Evolutionary conservation across 2,113 vertebrate genomes (phyloP).

Genomic region (Grammatotria lemairii): DNA sequence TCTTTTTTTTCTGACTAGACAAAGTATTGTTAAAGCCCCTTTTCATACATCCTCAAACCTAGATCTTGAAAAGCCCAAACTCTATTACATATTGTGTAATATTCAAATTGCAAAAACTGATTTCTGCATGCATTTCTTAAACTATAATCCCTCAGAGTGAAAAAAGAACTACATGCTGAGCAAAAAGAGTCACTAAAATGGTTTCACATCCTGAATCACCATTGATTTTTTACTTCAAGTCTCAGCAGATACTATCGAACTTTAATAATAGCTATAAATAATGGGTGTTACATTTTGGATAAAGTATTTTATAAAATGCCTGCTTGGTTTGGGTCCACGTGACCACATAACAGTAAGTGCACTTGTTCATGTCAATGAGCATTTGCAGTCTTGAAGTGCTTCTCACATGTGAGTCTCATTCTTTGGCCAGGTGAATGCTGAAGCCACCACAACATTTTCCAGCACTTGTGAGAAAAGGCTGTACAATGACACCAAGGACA

Average conservation of each 20-base stretch:
- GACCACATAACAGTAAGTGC: background rate
- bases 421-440: conserved; percentile 54
- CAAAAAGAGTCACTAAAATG: background rate
- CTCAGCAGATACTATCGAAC: background rate
- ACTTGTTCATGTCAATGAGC: background rate
- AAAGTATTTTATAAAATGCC: background rate
- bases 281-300: background rate
- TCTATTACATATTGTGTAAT: background rate
- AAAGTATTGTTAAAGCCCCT: background rate
- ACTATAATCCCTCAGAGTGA: background rate
- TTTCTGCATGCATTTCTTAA: background rate
- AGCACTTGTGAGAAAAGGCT: conserved; percentile 55
- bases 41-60: background rate
- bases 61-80: background rate
- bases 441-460: conserved; percentile 63
- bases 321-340: background rate
- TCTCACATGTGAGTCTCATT: conserved; percentile 37
- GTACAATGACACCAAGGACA: conserved; percentile 52
- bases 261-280: background rate
- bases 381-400: background rate
- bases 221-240: background rate
- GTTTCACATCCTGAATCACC: background rate
- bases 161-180: background rate
- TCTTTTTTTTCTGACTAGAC: background rate
- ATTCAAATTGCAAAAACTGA: background rate